Percentiles rank a stretch among this genome's conserved stretches.
These are phyloP conservation scores for Cydia strobilella DNA, from an alignment of 1,140 invertebrate species.

Conservation along the genomic window DNA sequence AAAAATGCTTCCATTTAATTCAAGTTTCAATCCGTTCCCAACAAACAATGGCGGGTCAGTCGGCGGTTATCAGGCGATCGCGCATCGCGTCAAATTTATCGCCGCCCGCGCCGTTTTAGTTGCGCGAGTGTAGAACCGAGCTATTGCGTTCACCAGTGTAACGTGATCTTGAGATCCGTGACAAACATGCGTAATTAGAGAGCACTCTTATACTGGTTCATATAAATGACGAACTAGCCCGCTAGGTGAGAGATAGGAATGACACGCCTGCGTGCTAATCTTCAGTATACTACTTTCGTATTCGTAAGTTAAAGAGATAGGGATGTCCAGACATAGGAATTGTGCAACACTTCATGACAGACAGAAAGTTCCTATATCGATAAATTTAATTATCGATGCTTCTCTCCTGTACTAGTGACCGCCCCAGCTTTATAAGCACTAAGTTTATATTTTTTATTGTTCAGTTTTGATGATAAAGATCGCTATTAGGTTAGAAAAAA, in stretches of 20 bases:
- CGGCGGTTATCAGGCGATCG: conserved; percentile 68
- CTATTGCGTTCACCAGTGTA: not conserved
- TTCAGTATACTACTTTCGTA: not conserved
- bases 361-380: too few species aligned
- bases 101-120: conserved; percentile 56
- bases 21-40: conserved; percentile 38
- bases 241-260: not conserved
- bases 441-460: too few species aligned
- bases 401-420: too few species aligned
- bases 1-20: conserved; percentile 8
- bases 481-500: too few species aligned
- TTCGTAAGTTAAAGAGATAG: not conserved
- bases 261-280: not conserved
- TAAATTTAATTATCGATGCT: too few species aligned
- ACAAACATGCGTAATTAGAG: not conserved
- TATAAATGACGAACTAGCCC: not conserved
- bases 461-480: too few species aligned
- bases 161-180: not conserved
- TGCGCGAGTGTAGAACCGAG: not conserved
- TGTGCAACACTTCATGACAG: too few species aligned
- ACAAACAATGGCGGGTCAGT: conserved; percentile 67
- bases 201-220: not conserved
- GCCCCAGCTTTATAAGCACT: too few species aligned
- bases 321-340: too few species aligned
- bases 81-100: conserved; percentile 67